Conservation (phyloP, 2,797 vertebrate genomes). For the Danio jaintianensis region DNA sequence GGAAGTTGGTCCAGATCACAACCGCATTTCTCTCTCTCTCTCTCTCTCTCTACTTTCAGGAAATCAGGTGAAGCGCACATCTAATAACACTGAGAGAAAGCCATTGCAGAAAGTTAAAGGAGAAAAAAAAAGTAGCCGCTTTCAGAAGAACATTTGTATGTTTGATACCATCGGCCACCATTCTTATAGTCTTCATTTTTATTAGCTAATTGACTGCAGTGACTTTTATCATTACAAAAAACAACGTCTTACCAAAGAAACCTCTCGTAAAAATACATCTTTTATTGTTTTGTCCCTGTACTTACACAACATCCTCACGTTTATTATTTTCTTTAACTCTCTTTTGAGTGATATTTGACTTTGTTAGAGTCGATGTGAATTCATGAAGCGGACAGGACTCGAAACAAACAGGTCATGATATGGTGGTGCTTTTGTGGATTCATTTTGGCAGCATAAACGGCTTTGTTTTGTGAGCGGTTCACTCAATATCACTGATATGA, state of each 20-base stretch:
- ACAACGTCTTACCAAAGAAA: not conserved
- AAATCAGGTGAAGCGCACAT: not conserved
- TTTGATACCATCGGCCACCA: conserved; percentile 55
- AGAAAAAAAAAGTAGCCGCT: conserved; percentile 17
- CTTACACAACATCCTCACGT: conserved; percentile 4
- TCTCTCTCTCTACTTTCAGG: not conserved
- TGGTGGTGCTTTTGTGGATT: conserved; percentile 21
- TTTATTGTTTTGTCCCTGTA: conserved; percentile 11
- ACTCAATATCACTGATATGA: not conserved
- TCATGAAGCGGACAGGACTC: not conserved
- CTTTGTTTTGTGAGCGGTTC: not conserved
- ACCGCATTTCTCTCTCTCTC: not conserved
- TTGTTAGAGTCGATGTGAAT: not conserved
- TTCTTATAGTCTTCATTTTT: conserved; percentile 1
- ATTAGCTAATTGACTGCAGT: conserved; percentile 17
- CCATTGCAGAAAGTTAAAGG: not conserved
- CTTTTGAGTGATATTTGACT: conserved; percentile 3
- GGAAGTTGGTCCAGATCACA: not conserved
- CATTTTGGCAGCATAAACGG: conserved; percentile 62
- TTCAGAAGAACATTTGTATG: not conserved
- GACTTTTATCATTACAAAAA: not conserved
- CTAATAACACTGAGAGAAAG: not conserved
- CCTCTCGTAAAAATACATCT: conserved; percentile 22
- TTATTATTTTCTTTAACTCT: not conserved
- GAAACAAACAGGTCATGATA: not conserved